These are phyloP conservation scores for Cottoperca gobio DNA, from an alignment of 2,797 vertebrate genomes.

Conservation along the genomic window DNA sequence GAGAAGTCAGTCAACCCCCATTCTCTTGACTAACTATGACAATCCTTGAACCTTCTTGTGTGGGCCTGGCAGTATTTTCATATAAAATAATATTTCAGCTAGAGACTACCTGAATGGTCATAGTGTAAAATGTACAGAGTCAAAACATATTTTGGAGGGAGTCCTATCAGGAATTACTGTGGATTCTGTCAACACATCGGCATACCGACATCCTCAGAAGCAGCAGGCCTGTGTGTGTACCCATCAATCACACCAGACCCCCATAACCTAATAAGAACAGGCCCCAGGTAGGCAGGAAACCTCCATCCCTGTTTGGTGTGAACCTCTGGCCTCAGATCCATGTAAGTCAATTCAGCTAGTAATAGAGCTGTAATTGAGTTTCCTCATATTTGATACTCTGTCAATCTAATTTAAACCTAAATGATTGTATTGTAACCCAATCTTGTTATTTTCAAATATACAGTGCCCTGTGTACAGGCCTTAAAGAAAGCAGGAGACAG, in stretches of 20 bases:
- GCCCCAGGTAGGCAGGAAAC: conserved; percentile 61
- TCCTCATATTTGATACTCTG: conserved; percentile 74
- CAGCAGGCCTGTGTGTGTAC: conserved; percentile 26
- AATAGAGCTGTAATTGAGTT: conserved; percentile 76
- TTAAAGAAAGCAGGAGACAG: conserved; percentile 55
- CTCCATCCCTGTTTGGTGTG: conserved; percentile 67
- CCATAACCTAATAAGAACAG: conserved; percentile 68
- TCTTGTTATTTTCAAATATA: conserved; percentile 76
- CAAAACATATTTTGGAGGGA: conserved; percentile 19
- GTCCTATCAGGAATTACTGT: conserved; percentile 20
- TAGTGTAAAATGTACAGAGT: conserved; percentile 2
- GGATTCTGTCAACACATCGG: conserved; percentile 39
- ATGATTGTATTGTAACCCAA: conserved; percentile 74
- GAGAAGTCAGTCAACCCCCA: conserved; percentile 31
- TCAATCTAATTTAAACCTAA: conserved; percentile 78
- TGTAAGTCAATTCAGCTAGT: conserved; percentile 71
- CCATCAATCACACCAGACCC: conserved; percentile 63
- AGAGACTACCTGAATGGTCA: conserved; percentile 7
- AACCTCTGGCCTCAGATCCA: conserved; percentile 62
- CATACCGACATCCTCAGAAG: conserved; percentile 32
- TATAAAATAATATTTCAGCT: conserved; percentile 23
- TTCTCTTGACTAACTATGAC: conserved; percentile 5
- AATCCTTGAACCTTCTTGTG: conserved; percentile 40
- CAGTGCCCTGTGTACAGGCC: conserved; percentile 44
- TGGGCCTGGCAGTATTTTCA: conserved; percentile 32